phyloP scores from a whole-genome alignment of 2,113 vertebrate genomes.

The Cephalopholis sonnerati region DNA sequence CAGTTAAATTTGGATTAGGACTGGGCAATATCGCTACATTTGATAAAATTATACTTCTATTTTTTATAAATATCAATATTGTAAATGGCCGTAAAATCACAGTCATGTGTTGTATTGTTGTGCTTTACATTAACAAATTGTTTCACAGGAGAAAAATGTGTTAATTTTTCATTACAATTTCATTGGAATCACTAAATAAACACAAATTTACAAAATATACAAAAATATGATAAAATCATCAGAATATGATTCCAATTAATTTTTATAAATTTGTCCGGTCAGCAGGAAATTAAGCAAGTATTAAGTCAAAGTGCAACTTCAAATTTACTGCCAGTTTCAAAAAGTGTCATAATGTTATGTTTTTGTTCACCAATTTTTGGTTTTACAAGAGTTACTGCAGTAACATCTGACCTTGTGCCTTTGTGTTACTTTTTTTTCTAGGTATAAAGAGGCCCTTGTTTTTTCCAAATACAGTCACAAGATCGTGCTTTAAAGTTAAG shows the following conservation, averaged over 20 bases:
- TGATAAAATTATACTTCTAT: background rate
- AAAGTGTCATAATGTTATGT: too few species aligned
- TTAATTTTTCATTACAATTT: background rate
- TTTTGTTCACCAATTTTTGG: too few species aligned
- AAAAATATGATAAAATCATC: background rate
- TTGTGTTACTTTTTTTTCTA: too few species aligned
- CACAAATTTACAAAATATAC: too few species aligned
- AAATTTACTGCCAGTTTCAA: too few species aligned
- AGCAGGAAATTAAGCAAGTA: too few species aligned
- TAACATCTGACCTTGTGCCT: too few species aligned
- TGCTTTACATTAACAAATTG: background rate
- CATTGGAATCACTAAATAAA: background rate
- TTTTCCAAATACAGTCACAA: background rate
- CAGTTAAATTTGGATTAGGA: background rate
- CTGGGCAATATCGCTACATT: background rate
- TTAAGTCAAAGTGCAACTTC: too few species aligned
- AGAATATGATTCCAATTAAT: background rate
- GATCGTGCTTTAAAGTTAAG: background rate
- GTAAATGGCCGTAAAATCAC: background rate
- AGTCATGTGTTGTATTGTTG: background rate
- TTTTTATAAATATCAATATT: background rate
- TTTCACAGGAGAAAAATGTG: background rate
- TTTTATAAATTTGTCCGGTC: too few species aligned
- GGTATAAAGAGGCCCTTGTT: background rate
- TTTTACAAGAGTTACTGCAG: too few species aligned